Evolutionary conservation across 2,113 vertebrate species (phyloP).

Genomic region (Menura novaehollandiae): DNA sequence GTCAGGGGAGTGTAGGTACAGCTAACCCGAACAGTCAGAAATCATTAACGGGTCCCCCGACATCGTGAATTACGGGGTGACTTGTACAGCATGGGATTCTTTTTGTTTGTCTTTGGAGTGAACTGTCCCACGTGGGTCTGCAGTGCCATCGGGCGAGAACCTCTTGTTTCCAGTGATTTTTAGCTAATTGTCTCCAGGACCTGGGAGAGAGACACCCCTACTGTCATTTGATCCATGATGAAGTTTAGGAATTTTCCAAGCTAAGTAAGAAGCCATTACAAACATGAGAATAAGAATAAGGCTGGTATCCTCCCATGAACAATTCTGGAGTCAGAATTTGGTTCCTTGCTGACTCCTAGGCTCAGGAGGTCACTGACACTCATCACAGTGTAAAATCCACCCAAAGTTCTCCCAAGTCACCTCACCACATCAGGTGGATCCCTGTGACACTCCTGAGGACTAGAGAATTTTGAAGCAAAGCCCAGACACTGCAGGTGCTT

Average conservation of each 20-base stretch:
- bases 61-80: accelerated
- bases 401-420: not conserved
- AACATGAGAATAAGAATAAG: not conserved
- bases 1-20: not conserved
- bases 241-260: not conserved
- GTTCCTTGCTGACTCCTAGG: not conserved
- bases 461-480: not conserved
- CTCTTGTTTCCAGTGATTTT: not conserved
- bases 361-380: not conserved
- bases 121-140: not conserved
- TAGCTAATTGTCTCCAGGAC: not conserved
- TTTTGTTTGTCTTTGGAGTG: not conserved
- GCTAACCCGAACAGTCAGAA: not conserved
- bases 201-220: slow-evolving; percentile 9
- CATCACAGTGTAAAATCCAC: not conserved
- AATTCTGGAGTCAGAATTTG: not conserved
- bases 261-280: not conserved
- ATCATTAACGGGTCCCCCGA: not conserved
- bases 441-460: not conserved
- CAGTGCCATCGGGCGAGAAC: not conserved
- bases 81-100: not conserved
- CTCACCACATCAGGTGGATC: not conserved
- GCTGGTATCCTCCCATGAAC: not conserved
- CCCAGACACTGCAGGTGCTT: not conserved
- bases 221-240: not conserved